Evolutionary conservation across 2,797 vertebrate species (phyloP), one percentile per base, ranked within the genome.

Genomic region (Chelonia mydas): DNA sequence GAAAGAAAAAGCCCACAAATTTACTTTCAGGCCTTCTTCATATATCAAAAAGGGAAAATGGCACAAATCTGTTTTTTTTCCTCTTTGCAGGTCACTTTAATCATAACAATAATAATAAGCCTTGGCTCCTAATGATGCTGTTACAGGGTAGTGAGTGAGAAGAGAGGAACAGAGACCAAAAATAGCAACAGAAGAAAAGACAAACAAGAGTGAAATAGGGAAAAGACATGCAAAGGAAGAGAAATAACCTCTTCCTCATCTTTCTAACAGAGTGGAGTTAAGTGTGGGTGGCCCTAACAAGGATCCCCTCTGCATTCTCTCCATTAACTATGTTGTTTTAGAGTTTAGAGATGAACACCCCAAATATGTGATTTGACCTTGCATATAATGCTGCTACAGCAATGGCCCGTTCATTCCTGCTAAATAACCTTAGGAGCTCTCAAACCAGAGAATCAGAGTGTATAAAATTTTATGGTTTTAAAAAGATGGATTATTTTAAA

Each of bases 181-280:
- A 72, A 72, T 41, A 37, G 21, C 37, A 72, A 37, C 21, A 41
- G 37, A 13, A 74, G 41, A 28, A 50, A 28, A 51, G 25, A 80
- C 79, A 85, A 11, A 12, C 6, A 57, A 55, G 55, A 31, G 8
- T 28, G 41, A 55, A 1, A 11, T 17, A n/a, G 6, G 16, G 19
- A 2, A 84, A 49, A 37, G 33, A 28, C 2, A 12, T 0, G 1
- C 0, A 0, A 88, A 19, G 19, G 37, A 86, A 76, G 11, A 45
- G 27, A 49, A 49, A 8, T 16, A 33, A 37, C 10, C 0, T 0
- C 27, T 51, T 83, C 33, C 65, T 68, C 33, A 2, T 45, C 28
- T 47, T 87, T 79, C 23, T 41, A 33, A 41, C 74, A 80, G 47
- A 47, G 41, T 86, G 82, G 27, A 61, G 5, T 12, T 16, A 74